Base-by-base conservation (phyloP, 2,797 vertebrate species). In the Corythornis leucogaster region DNA sequence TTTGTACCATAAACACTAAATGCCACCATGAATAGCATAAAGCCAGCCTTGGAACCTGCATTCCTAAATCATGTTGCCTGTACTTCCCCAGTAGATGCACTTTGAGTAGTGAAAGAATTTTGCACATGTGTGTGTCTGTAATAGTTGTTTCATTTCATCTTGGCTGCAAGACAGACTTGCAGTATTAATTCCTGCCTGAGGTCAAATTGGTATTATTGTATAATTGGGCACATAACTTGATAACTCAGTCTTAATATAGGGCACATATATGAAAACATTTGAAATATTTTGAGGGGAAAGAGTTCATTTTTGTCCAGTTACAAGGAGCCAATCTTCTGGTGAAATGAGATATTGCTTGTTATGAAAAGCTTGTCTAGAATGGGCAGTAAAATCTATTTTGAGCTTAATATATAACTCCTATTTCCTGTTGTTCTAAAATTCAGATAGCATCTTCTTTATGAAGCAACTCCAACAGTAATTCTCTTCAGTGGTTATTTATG, bases 391-490 rank as follows among this genome's bases (percentile, higher is more conserved):
- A 79, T 79, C 28, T 76, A 15, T 84, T 93, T 79, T 46, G 63
- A 70, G 57, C 54, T 87, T 69, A 79, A 81, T 61, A 59, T 59
- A 31, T 55, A 58, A 38, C 38, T 87, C 22, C 22, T 68, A n/a
- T 85, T 94, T 94, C 82, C 64, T 90, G 87, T 92, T 95, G 22
- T 66, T 95, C 71, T 55, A 51, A 90, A 94, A 94, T 89, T 92
- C n/a, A 67, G 80, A 79, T 45, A 38, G 1, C 30, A 12, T 88
- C 43, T 79, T 90, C 31, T 91, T 85, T 92, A 87, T 82, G 55
- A 84, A 84, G n/a, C 85, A 88, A 43, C 17, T 40, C 21, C 69
- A 78, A 68, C 26, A 71, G 43, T 71, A 87, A 68, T 93, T 84
- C 26, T 55, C 31, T 67, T 92, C 51, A 76, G 68, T 30, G 38